Base-by-base conservation (phyloP, 2,888 invertebrate species). In the Aspidiotus rigidus region DNA sequence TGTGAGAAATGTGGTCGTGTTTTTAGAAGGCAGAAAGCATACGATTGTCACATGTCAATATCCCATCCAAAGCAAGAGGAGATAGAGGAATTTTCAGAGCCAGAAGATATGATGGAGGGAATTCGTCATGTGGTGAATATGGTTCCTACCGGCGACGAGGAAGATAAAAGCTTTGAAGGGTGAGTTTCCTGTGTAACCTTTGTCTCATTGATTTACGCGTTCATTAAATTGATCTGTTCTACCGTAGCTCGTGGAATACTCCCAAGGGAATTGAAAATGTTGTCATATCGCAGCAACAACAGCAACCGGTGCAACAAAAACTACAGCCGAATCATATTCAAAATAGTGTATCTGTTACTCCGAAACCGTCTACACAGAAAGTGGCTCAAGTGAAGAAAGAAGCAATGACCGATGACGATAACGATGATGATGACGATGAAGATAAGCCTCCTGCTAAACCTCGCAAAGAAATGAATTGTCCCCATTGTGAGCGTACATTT, bases 101-200 rank as follows among this genome's bases (percentile, higher is more conserved):
- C 90, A 0, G 91, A 91, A 77, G 91, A 91, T 78, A 83, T 91
- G 78, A 87, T 91, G 84, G 90, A 88, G 75, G 90, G 90, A 61
- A 90, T 91, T 74, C 83, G 89, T 74, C 87, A 87, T 73, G 85
- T 88, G 13, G 89, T 89, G 16, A 74, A 74, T 69, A 74, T 75
- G 44, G 73, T 74, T 59, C 71, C 74, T 61, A 73, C 57, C 10
- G 62, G 63, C 41, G 71, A 71, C 41, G 72, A 72, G 63, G 71
- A 71, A 11, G 69, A 69, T 28, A 69, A 67, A 53, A 67, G 44
- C 57, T 67, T 59, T 40, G 67, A 67, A 28, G 28, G 28, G 67
- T 67, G 39, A 1, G 67, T 53, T 7, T 42, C 6, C 49, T 49
- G 5, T 28, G 28, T 28, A 5, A 28, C 1, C 28, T 28, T 28